phyloP scores from a whole-genome alignment of 2,888 invertebrate species.

The Sepioteuthis lessoniana region DNA sequence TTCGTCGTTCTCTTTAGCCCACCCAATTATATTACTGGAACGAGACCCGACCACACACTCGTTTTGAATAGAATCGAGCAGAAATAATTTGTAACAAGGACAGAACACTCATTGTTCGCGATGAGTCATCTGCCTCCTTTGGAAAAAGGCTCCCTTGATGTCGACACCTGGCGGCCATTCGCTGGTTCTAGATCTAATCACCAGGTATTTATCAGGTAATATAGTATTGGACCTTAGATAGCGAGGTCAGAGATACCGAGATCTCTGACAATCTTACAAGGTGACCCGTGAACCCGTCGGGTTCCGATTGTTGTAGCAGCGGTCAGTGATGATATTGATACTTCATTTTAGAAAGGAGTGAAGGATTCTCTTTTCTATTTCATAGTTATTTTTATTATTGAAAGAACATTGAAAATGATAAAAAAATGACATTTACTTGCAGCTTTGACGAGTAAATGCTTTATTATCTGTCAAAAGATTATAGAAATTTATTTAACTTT shows the following conservation, averaged over 20 bases:
- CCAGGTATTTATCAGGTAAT: background rate
- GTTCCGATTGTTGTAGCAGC: too few species aligned
- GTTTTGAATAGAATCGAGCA: background rate
- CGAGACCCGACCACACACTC: background rate
- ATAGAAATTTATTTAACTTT: too few species aligned
- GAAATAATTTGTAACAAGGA: background rate
- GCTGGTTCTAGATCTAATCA: background rate
- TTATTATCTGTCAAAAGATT: too few species aligned
- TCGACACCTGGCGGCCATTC: background rate
- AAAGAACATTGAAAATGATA: too few species aligned
- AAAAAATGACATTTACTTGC: too few species aligned
- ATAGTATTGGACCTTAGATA: background rate
- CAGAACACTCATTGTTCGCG: background rate
- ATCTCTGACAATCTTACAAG: background rate
- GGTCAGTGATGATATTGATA: too few species aligned
- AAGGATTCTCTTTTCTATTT: too few species aligned
- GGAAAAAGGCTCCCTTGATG: background rate
- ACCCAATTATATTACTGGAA: background rate
- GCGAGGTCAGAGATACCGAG: background rate
- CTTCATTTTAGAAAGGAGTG: too few species aligned
- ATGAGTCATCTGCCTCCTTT: background rate
- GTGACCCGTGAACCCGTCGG: too few species aligned
- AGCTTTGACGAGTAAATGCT: too few species aligned
- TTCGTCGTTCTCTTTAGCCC: background rate
- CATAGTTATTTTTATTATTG: too few species aligned